Percentiles rank a stretch among this genome's conserved stretches.
Conservation (phyloP, 2,888 invertebrate genomes). For the Lamellibrachia columna region DNA sequence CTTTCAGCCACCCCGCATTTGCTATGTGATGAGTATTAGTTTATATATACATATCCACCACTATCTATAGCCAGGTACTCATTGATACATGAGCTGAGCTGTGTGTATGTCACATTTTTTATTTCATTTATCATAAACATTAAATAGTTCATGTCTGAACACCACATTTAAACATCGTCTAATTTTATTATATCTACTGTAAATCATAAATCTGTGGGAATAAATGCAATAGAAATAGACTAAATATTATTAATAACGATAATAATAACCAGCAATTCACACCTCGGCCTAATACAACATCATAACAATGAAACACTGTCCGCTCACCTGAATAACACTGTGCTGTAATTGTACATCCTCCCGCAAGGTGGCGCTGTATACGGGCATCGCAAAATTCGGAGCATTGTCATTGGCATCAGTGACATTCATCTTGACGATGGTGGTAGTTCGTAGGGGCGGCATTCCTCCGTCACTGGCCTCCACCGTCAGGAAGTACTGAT, state of each 20-base stretch:
- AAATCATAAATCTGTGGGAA: neutral
- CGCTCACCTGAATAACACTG: conserved; percentile 73
- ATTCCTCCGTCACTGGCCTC: conserved; percentile 84
- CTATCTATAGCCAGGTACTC: too few relatives aligned
- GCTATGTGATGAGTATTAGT: too few relatives aligned
- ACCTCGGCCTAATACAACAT: neutral
- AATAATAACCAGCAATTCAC: neutral
- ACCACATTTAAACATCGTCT: too few relatives aligned
- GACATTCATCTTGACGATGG: conserved; percentile 82
- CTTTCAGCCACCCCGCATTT: too few relatives aligned
- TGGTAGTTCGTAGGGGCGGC: conserved; percentile 86
- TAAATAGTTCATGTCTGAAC: too few relatives aligned
- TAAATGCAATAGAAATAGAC: neutral
- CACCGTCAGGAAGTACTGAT: conserved; percentile 83
- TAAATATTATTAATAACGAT: neutral
- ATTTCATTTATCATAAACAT: neutral
- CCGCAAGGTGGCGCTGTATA: conserved; percentile 62
- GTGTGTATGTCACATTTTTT: too few relatives aligned
- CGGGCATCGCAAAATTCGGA: conserved; percentile 54
- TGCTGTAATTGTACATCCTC: conserved; percentile 82
- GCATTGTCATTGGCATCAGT: conserved; percentile 62
- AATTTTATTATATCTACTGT: neutral
- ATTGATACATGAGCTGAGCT: too few relatives aligned
- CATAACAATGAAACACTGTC: neutral
- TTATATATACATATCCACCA: too few relatives aligned